Evolutionary conservation across 2,888 invertebrate species (phyloP), one percentile per base, ranked within the genome.

Genomic region (Melanostoma scalare): DNA sequence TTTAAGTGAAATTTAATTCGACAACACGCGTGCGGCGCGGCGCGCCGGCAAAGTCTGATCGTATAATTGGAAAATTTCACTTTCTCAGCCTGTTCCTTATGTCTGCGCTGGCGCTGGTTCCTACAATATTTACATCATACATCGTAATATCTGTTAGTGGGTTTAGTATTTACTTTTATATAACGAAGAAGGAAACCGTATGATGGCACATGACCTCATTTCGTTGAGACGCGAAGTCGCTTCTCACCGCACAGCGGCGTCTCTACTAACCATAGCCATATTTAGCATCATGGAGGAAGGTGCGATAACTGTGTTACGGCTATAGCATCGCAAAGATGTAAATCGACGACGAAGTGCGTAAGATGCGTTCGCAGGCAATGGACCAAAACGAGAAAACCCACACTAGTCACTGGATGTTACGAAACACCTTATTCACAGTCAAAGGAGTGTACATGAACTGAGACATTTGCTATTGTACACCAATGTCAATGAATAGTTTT

Each of bases 121-220:
- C 63, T 69, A n/a, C 10, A 10, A 3, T 42, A 8, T 77, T 69
- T 50, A 10, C 6, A 52, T 58, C 38, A 33, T 38, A 44, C 65
- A 71, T 20, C 58, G 72, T 78, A 78, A 72, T 78, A 72, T 72
- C 77, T 77, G 71, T 71, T 77, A 77, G 63, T 65, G 63, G 48
- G 65, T 63, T 71, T 42, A 20, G 20, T 20, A 20, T 20, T 20
- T 20, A 20, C n/a, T 42, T 46, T 78, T 78, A 72, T 53, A 53
- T 58, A 78, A 78, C 67, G 58, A 72, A 44, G 52, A 72, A 3
- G 78, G 78, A 78, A 78, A 72, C 72, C 72, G 52, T 72, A 65
- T 67, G 71, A 77, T 78, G 72, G 72, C 58, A 78, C 78, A 78
- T 78, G 78, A 78, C 78, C 78, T 67, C 78, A 65, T 78, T 78